phyloP scores from a whole-genome alignment of 2,888 invertebrate species.

The Luperina testacea region DNA sequence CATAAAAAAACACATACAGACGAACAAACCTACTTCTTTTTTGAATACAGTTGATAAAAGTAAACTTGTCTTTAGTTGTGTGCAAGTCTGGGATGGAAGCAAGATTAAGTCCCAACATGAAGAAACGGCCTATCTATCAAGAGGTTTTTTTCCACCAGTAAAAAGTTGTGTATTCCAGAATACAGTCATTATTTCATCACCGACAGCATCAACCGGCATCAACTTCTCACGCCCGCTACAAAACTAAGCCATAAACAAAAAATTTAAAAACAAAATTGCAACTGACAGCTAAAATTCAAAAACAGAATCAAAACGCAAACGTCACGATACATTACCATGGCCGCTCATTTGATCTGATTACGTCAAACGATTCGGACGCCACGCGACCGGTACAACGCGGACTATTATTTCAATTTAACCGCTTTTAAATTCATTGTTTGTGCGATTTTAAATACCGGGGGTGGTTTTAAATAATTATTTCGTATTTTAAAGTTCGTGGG shows the following conservation, averaged over 20 bases:
- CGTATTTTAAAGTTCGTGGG: slow-evolving; percentile 62
- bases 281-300: slow-evolving; percentile 64
- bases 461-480: slow-evolving; percentile 62
- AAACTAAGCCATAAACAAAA: neutral
- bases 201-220: neutral
- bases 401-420: slow-evolving; percentile 72
- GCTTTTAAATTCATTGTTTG: slow-evolving; percentile 76
- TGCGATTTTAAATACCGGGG: slow-evolving; percentile 72
- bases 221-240: neutral
- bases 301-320: slow-evolving; percentile 57
- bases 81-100: neutral
- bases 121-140: no score
- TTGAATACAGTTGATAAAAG: no score
- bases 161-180: neutral
- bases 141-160: neutral
- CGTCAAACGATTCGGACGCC: slow-evolving; percentile 45
- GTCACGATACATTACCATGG: slow-evolving; percentile 57
- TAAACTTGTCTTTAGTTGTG: neutral
- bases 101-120: neutral
- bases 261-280: slow-evolving; percentile 44
- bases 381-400: slow-evolving; percentile 55
- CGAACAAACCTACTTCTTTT: no score
- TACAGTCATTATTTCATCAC: neutral
- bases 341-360: slow-evolving; percentile 66
- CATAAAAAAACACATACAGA: no score